Percentiles rank a stretch among this genome's conserved stretches.
These are phyloP conservation scores for Rhinatrema bivittatum DNA, from an alignment of 2,797 vertebrate genomes.

Conservation along the genomic window DNA sequence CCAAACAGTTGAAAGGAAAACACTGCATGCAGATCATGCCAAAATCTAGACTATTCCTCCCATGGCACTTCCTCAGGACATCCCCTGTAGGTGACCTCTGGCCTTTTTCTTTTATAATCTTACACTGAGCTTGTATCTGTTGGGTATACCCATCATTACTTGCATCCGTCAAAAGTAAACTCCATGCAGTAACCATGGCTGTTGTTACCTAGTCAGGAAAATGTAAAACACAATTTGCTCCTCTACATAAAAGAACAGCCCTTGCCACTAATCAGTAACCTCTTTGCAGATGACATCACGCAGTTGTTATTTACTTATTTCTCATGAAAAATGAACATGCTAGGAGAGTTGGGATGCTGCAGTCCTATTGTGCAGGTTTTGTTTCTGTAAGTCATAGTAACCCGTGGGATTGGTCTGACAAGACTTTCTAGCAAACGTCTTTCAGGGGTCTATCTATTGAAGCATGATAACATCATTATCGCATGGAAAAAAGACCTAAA, in stretches of 20 bases:
- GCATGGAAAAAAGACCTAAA: no score
- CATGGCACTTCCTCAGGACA: slow-evolving; percentile 32
- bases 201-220: no score
- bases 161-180: slow-evolving; percentile 57
- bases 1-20: slow-evolving; percentile 26
- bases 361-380: slow-evolving; percentile 31
- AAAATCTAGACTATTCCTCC: slow-evolving; percentile 38
- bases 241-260: slow-evolving; percentile 25
- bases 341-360: slow-evolving; percentile 35
- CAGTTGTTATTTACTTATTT: slow-evolving; percentile 29
- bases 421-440: slow-evolving; percentile 41
- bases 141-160: slow-evolving; percentile 44
- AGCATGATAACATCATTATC: no score
- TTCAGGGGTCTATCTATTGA: no score
- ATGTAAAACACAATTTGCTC: slow-evolving; percentile 37
- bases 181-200: slow-evolving; percentile 62
- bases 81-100: slow-evolving; percentile 36
- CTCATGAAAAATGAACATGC: slow-evolving; percentile 44
- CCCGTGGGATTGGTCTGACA: slow-evolving; percentile 36
- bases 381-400: slow-evolving; percentile 25
- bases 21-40: slow-evolving; percentile 33
- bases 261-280: slow-evolving; percentile 23
- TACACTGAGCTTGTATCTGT: slow-evolving; percentile 31
- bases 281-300: slow-evolving; percentile 26
- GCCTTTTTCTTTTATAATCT: slow-evolving; percentile 27